phyloP scores from a whole-genome alignment of 2,888 invertebrate species.

The Orthosia cruda region DNA sequence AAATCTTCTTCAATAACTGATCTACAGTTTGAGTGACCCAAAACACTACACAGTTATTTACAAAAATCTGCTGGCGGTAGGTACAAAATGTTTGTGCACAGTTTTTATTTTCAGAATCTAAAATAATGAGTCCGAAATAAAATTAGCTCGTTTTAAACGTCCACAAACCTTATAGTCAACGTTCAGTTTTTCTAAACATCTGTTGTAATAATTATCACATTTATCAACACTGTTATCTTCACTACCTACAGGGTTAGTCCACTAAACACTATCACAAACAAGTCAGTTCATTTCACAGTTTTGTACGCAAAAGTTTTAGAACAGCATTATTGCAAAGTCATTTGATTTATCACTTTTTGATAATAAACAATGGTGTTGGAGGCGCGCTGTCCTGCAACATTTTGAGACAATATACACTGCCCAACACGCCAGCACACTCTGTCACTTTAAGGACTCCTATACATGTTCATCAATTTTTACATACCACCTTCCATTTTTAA shows the following conservation, averaged over 20 bases:
- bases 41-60: conserved; percentile 10
- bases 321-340: conserved; percentile 87
- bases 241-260: conserved; percentile 58
- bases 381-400: conserved; percentile 87
- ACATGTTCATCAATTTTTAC: conserved; percentile 92
- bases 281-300: conserved; percentile 71
- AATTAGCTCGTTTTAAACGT: conserved; percentile 36
- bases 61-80: conserved; percentile 10
- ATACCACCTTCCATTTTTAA: conserved; percentile 92
- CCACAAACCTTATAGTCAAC: conserved; percentile 52
- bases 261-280: conserved; percentile 68
- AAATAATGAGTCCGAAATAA: conserved; percentile 25
- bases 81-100: conserved; percentile 29
- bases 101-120: neutral
- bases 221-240: conserved; percentile 58
- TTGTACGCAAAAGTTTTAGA: conserved; percentile 73
- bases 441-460: conserved; percentile 92
- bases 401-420: conserved; percentile 91
- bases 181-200: conserved; percentile 40
- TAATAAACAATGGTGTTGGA: conserved; percentile 88
- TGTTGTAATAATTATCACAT: conserved; percentile 63
- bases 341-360: conserved; percentile 91
- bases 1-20: neutral
- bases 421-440: conserved; percentile 91
- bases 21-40: neutral